Evolutionary conservation across 2,113 vertebrate genomes (phyloP).

Genomic region (Triplophysa rosa): DNA sequence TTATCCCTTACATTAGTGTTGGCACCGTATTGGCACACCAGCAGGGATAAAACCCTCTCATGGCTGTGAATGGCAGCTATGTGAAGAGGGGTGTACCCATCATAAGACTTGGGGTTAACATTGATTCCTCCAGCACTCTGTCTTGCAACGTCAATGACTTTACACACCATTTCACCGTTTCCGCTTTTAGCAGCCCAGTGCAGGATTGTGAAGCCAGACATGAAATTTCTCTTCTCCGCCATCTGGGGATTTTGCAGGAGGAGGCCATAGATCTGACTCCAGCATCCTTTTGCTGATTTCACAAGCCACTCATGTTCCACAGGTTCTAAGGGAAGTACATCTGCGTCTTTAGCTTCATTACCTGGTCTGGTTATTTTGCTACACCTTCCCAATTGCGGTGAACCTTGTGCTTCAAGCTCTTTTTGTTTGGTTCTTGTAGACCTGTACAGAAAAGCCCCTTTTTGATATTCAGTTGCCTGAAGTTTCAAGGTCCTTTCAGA

Average conservation of each 20-base stretch:
- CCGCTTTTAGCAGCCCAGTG: conserved; percentile 96
- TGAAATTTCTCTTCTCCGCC: conserved; percentile 83
- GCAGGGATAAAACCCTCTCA: conserved; percentile 71
- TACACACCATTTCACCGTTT: conserved; percentile 78
- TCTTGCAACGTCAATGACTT: conserved; percentile 75
- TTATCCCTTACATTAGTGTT: conserved; percentile 82
- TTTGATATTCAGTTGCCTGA: background rate
- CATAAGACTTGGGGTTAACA: conserved; percentile 81
- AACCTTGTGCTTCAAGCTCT: conserved; percentile 50
- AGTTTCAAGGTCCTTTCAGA: background rate
- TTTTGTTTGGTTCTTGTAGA: conserved; percentile 55
- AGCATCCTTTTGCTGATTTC: conserved; percentile 79
- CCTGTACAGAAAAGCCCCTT: conserved; percentile 18
- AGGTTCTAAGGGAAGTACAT: conserved; percentile 78
- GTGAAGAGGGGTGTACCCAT: conserved; percentile 92
- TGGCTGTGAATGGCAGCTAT: conserved; percentile 87
- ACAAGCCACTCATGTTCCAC: conserved; percentile 88
- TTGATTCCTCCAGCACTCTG: conserved; percentile 70
- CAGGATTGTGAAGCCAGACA: conserved; percentile 90
- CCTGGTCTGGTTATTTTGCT: conserved; percentile 60
- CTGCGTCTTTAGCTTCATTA: conserved; percentile 66
- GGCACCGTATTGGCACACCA: conserved; percentile 81
- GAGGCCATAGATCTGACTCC: conserved; percentile 83
- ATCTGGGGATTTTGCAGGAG: conserved; percentile 80
- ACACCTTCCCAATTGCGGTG: conserved; percentile 56